Evolutionary conservation across 2,888 invertebrate genomes (phyloP).

Genomic region (Thereva unica): DNA sequence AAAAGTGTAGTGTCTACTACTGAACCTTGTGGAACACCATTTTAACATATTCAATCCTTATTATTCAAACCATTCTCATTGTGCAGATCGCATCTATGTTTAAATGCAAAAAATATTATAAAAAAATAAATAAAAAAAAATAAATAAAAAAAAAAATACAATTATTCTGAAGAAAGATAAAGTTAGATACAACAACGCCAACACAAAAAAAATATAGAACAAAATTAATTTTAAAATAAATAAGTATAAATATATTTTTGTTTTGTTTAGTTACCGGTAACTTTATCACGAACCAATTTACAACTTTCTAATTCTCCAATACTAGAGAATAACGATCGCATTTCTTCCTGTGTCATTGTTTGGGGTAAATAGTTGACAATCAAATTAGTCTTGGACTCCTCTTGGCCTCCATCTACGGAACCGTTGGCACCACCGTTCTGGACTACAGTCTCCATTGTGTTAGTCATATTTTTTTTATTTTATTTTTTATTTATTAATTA

Average conservation of each 20-base stretch:
- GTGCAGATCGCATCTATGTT: background rate
- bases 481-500: constrained; percentile 56
- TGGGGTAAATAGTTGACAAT: constrained; percentile 96
- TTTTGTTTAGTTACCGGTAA: constrained; percentile 72
- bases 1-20: no score
- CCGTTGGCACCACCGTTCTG: constrained; percentile 72
- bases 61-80: no score
- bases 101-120: background rate
- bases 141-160: background rate
- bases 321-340: constrained; percentile 89
- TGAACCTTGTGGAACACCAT: no score
- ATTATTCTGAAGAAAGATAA: no score
- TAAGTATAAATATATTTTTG: constrained; percentile 10
- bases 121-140: background rate
- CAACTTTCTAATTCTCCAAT: constrained; percentile 97
- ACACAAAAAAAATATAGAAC: constrained; percentile 6
- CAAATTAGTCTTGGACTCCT: constrained; percentile 93
- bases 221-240: constrained; percentile 8
- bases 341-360: constrained; percentile 93
- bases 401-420: constrained; percentile 69
- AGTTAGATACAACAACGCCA: background rate
- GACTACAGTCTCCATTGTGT: constrained; percentile 68
- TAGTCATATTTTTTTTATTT: constrained; percentile 54
- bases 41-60: no score
- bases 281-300: constrained; percentile 95